Percentiles rank a stretch among this genome's conserved stretches.
These are phyloP conservation scores for Okapia johnstoni DNA, from an alignment of 2,113 vertebrate species.

Conservation along the genomic window DNA sequence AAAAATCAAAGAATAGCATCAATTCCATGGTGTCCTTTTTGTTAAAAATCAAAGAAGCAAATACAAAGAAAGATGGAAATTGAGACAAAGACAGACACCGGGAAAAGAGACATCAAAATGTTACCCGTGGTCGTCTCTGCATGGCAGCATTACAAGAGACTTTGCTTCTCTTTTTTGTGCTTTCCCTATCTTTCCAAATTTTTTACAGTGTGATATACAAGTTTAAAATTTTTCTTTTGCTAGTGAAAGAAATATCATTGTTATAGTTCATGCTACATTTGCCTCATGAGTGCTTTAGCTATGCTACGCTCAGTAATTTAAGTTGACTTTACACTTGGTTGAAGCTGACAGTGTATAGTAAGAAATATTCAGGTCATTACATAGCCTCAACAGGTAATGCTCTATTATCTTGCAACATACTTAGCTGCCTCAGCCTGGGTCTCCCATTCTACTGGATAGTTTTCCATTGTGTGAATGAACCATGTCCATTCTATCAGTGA, in stretches of 20 bases:
- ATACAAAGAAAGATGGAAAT: background rate
- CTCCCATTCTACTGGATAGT: background rate
- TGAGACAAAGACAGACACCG: background rate
- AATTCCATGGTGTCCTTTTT: background rate
- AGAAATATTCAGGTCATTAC: background rate
- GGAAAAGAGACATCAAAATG: background rate
- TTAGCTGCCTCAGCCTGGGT: background rate
- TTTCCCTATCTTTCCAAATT: background rate
- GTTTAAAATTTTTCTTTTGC: background rate
- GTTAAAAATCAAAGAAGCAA: background rate
- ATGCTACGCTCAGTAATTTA: background rate
- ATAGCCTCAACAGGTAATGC: too few relatives aligned
- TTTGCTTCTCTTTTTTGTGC: background rate
- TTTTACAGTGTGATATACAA: background rate
- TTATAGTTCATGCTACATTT: background rate
- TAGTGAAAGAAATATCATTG: background rate
- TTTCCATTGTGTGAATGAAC: background rate
- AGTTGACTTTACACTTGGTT: background rate
- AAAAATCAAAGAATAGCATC: background rate
- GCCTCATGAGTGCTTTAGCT: background rate
- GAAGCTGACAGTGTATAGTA: background rate
- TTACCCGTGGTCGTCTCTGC: background rate
- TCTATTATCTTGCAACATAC: background rate
- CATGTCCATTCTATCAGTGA: background rate
- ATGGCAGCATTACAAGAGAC: background rate